Evolutionary conservation across 2,888 invertebrate genomes (phyloP).

Genomic region (Tholera decimalis): DNA sequence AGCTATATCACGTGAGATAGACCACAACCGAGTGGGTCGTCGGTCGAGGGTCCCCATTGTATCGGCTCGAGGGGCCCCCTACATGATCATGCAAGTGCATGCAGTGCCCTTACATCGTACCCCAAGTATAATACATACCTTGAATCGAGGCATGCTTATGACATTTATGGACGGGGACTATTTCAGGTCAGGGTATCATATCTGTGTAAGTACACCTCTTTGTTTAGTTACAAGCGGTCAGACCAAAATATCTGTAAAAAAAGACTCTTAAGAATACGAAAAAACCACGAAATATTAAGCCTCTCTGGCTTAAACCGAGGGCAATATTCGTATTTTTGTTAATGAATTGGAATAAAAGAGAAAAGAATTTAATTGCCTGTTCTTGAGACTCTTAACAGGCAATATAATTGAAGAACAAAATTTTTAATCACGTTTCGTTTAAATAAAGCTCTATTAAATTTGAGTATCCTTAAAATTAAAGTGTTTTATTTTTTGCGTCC

Average conservation of each 20-base stretch:
- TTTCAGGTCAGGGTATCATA: background rate
- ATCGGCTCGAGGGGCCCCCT: constrained; percentile 49
- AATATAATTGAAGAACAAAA: constrained; percentile 45
- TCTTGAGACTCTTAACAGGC: constrained; percentile 53
- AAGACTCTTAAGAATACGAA: background rate
- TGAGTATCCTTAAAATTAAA: constrained; percentile 37
- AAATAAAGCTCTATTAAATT: constrained; percentile 56
- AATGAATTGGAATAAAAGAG: constrained; percentile 48
- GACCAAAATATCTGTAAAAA: background rate
- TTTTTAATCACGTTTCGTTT: constrained; percentile 55
- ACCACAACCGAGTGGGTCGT: constrained; percentile 54
- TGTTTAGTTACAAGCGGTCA: background rate
- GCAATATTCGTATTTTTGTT: constrained; percentile 24
- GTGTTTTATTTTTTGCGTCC: constrained; percentile 18
- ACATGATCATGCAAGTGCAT: constrained; percentile 49
- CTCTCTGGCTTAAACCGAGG: constrained; percentile 2
- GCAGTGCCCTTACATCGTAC: constrained; percentile 43
- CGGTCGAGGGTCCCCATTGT: constrained; percentile 56
- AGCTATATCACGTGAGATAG: constrained; percentile 56
- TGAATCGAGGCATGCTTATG: constrained; percentile 34
- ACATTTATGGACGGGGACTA: constrained; percentile 23
- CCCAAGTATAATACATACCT: constrained; percentile 42
- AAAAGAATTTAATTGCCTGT: constrained; percentile 57
- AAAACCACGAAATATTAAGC: constrained; percentile 23
- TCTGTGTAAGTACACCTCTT: background rate